Base-by-base conservation (phyloP, 2,797 vertebrate genomes). In the Merluccius polli region DNA sequence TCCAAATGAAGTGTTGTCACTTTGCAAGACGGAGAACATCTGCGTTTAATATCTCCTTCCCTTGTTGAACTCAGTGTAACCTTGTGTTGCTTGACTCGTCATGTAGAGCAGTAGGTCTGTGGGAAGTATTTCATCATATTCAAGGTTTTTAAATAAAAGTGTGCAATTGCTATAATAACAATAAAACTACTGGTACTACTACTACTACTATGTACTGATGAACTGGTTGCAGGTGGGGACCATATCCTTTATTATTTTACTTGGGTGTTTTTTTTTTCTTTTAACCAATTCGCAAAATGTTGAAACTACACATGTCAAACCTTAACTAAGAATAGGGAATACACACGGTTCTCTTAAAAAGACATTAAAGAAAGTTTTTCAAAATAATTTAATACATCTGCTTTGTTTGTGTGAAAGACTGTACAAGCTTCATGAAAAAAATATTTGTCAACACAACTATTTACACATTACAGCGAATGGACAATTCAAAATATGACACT, bases 371-470 rank as follows among this genome's bases (percentile, higher is more conserved):
- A 48, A 18, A 6, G 44, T 18, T n/a, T 59, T 59, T 59, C 52
- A 59, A 59, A 59, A 59, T 59, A 59, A 59, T 91, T 89, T 86
- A 89, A 90, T 88, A 85, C 21, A 81, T 81, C 87, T 81, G 72
- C 15, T 82, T 41, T n/a, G 18, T n/a, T 80, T 82, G 16, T 81
- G 78, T 84, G 83, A 78, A 87, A 85, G 81, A 87, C 79, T 71
- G 80, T 79, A 38, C 82, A 79, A 82, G 76, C 73, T 71, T 31
- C 79, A 82, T 84, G 77, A 63, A 30, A 74, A 81, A 69, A 72
- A 41, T 27, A 75, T 70, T 84, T 71, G 79, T 75, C 36, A 10
- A 80, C 21, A 74, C 83, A 84, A 78, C 74, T 74, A 35, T 81
- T 77, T 79, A 88, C 70, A 83, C 32, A 76, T 12, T 75, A 78